Evolutionary conservation across 2,888 invertebrate species (phyloP).

Genomic region (Drosophila meridionalis): DNA sequence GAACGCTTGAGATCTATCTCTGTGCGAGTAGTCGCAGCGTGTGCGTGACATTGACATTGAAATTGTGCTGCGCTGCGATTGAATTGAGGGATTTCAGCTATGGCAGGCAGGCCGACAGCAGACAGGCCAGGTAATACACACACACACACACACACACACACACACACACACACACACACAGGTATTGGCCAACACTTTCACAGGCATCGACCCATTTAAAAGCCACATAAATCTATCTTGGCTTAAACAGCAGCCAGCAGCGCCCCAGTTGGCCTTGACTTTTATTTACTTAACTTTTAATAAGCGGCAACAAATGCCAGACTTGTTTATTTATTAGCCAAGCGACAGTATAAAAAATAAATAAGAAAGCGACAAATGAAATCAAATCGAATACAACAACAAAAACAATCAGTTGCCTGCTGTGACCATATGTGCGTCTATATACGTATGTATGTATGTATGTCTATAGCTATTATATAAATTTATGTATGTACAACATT

Average conservation of each 20-base stretch:
- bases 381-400: conserved; percentile 24
- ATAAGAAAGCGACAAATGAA: conserved; percentile 28
- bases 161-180: neutral
- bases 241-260: conserved; percentile 21
- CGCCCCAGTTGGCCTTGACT: conserved; percentile 67
- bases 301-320: conserved; percentile 48
- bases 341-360: conserved; percentile 35
- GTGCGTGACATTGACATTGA: conserved; percentile 61
- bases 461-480: neutral
- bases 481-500: conserved; percentile 31
- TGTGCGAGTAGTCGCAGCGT: conserved; percentile 11
- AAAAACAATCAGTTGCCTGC: conserved; percentile 49
- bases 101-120: neutral
- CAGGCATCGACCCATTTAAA: conserved; percentile 41
- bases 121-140: conserved; percentile 21
- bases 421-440: conserved; percentile 30
- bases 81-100: conserved; percentile 12
- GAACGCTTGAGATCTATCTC: conserved; percentile 34
- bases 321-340: conserved; percentile 70
- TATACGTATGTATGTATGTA: neutral
- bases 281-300: conserved; percentile 68
- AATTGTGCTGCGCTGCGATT: conserved; percentile 33
- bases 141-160: no score
- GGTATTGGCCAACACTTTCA: conserved; percentile 42
- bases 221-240: conserved; percentile 56